Conservation (phyloP, 2,888 invertebrate species). For the Trissoscelio sp. region DNA sequence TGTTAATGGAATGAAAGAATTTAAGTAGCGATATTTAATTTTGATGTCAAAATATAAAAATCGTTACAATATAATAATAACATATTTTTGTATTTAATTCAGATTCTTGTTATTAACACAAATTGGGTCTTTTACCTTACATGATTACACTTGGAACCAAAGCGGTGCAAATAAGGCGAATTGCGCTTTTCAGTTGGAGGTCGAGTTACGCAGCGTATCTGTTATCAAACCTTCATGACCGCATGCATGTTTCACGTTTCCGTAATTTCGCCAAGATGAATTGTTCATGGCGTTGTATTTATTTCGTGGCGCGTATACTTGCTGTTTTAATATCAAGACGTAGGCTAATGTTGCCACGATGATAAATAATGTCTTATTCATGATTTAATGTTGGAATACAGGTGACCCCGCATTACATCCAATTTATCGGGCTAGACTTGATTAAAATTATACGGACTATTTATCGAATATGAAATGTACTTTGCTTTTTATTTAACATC, state of each 20-base stretch:
- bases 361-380: constrained; percentile 56
- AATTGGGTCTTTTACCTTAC: too few relatives aligned
- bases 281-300: constrained; percentile 56
- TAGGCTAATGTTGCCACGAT: constrained; percentile 18
- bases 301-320: constrained; percentile 46
- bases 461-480: not conserved
- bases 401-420: constrained; percentile 31
- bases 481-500: too few relatives aligned
- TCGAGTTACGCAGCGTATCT: constrained; percentile 53
- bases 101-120: too few relatives aligned
- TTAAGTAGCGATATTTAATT: too few relatives aligned
- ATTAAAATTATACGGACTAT: constrained; percentile 10
- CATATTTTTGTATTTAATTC: too few relatives aligned
- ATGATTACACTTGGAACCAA: not conserved
- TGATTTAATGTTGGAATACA: constrained; percentile 39
- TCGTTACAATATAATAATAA: too few relatives aligned
- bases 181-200: constrained; percentile 75
- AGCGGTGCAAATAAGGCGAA: constrained; percentile 72
- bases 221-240: constrained; percentile 61
- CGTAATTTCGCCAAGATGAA: constrained; percentile 64
- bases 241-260: constrained; percentile 52
- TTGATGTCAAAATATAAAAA: too few relatives aligned
- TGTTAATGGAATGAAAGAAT: too few relatives aligned
- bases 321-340: constrained; percentile 55
- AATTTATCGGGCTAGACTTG: constrained; percentile 34